phyloP scores from a whole-genome alignment of 2,113 vertebrate species.

The Perognathus longimembris region DNA sequence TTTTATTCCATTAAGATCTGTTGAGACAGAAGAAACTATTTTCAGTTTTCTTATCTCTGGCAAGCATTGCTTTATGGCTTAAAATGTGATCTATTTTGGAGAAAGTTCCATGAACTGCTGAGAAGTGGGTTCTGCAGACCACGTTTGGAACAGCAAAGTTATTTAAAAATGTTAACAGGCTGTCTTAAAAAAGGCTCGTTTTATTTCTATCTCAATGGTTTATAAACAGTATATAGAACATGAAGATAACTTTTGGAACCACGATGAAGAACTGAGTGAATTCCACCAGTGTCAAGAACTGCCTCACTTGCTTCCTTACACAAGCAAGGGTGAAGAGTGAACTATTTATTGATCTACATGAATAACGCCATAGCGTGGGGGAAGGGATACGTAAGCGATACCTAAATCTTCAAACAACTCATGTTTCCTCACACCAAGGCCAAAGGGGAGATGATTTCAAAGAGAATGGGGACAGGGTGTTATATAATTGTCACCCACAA shows the following conservation, averaged over 20 bases:
- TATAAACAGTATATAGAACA: background rate
- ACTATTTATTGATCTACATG: background rate
- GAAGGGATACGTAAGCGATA: background rate
- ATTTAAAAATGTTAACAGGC: constrained; percentile 30
- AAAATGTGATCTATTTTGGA: no score
- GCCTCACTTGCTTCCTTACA: background rate
- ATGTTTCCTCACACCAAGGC: background rate
- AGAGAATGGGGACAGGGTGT: background rate
- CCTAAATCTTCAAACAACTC: background rate
- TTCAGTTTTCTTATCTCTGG: no score
- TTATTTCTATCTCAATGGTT: constrained; percentile 25
- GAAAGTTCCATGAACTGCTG: no score
- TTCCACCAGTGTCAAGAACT: background rate
- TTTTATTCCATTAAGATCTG: no score
- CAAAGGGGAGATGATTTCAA: background rate
- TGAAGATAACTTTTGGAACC: background rate
- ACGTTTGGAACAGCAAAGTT: constrained; percentile 44
- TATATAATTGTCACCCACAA: background rate
- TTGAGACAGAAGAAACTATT: no score
- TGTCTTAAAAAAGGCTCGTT: constrained; percentile 25
- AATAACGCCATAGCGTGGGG: background rate
- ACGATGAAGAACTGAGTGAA: background rate
- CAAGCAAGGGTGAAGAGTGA: background rate
- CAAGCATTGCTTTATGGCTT: no score
- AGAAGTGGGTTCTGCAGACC: background rate